A percentile compares a stretch with the other conserved stretches of the same genome.
Conservation (phyloP, 2,797 vertebrate species). For the Notolabrus celidotus region DNA sequence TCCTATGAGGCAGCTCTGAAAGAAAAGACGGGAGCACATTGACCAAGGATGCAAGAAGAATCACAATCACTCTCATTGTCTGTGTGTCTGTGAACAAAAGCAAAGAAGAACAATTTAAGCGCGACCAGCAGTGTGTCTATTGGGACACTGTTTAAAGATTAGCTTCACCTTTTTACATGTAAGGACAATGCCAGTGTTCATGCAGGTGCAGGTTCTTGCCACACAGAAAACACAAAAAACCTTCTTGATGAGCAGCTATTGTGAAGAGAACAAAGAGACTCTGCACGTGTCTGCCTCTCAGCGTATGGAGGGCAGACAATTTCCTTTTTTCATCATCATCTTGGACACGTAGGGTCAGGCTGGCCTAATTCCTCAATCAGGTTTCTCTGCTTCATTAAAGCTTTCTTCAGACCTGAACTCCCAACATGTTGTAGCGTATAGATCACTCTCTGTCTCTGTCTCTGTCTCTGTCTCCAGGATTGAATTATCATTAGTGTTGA, state of each 20-base stretch:
- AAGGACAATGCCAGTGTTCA: slow-evolving; percentile 31
- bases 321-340: slow-evolving; percentile 32
- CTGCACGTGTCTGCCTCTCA: slow-evolving; percentile 21
- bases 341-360: slow-evolving; percentile 30
- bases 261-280: slow-evolving; percentile 37
- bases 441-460: slow-evolving; percentile 35
- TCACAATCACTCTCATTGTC: slow-evolving; percentile 39
- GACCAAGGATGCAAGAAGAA: slow-evolving; percentile 21
- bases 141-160: slow-evolving; percentile 54
- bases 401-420: slow-evolving; percentile 15
- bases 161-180: slow-evolving; percentile 50
- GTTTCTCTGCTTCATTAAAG: slow-evolving; percentile 45
- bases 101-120: slow-evolving; percentile 34
- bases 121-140: slow-evolving; percentile 50
- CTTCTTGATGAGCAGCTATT: slow-evolving; percentile 27
- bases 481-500: slow-evolving; percentile 64
- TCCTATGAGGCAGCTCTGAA: slow-evolving; percentile 13
- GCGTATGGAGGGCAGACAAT: slow-evolving; percentile 32
- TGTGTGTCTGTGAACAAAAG: slow-evolving; percentile 23
- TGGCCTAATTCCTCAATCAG: slow-evolving; percentile 38
- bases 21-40: slow-evolving; percentile 5
- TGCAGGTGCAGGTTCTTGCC: too few relatives aligned
- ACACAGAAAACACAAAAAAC: slow-evolving; percentile 16
- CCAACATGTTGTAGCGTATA: slow-evolving; percentile 27
- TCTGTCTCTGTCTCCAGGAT: slow-evolving; percentile 38